Conservation (phyloP, 2,797 vertebrate species). For the Rhinoraja longicauda region DNA sequence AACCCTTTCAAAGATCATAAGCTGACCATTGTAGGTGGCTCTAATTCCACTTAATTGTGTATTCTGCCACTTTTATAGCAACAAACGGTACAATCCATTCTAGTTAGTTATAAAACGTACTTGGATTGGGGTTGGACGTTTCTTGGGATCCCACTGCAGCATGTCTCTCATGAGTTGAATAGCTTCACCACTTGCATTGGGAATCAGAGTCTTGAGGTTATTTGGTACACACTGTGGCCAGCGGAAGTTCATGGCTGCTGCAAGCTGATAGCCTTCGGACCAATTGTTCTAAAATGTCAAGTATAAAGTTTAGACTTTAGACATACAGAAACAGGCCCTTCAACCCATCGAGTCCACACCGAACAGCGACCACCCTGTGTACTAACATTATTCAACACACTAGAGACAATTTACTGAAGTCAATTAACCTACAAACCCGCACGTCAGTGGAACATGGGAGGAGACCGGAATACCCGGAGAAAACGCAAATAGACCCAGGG, state of each 20-base stretch:
- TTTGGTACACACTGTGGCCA: constrained; percentile 69
- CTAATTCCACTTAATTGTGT: background rate
- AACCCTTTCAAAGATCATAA: background rate
- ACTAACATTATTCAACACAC: no score
- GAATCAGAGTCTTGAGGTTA: constrained; percentile 66
- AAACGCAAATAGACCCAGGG: no score
- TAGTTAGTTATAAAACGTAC: constrained; percentile 44
- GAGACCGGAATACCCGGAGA: no score
- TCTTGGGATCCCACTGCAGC: constrained; percentile 73
- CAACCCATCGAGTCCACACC: no score
- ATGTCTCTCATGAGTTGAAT: constrained; percentile 70
- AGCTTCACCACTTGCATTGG: constrained; percentile 65
- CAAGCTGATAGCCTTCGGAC: constrained; percentile 71
- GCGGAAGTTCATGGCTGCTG: constrained; percentile 65
- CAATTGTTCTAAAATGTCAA: constrained; percentile 58
- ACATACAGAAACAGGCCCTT: no score
- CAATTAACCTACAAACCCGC: no score
- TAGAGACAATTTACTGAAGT: no score
- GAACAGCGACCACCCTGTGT: no score
- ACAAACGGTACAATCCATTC: background rate
- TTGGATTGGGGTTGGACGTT: constrained; percentile 68
- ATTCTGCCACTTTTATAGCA: background rate
- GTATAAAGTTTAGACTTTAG: background rate
- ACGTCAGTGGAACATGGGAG: no score
- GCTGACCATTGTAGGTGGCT: background rate